Evolutionary conservation across 2,113 vertebrate species (phyloP).

Genomic region (Eurypyga helias): DNA sequence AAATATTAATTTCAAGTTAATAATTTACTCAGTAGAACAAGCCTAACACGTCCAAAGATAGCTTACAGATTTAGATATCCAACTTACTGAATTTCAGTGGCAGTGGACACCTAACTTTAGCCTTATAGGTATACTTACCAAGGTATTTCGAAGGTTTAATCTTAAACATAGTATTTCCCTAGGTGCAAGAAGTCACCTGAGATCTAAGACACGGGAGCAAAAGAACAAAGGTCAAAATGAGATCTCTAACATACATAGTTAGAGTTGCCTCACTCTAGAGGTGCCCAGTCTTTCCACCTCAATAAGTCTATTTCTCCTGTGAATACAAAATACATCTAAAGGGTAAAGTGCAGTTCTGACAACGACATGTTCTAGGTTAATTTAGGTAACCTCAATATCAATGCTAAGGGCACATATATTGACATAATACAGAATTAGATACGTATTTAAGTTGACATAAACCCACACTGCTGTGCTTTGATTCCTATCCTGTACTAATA

Average conservation of each 20-base stretch:
- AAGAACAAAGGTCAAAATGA: background rate
- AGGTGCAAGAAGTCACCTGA: background rate
- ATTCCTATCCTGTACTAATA: background rate
- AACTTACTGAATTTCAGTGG: background rate
- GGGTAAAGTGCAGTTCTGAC: background rate
- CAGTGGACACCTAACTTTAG: background rate
- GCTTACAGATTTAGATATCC: background rate
- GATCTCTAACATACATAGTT: background rate
- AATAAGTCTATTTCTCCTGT: background rate
- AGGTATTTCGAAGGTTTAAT: background rate
- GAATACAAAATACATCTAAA: background rate
- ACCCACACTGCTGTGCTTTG: background rate
- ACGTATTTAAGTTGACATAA: background rate
- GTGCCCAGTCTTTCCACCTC: background rate
- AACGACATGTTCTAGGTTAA: background rate
- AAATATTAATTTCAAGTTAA: background rate
- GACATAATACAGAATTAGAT: background rate
- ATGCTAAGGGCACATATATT: background rate
- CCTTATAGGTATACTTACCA: background rate
- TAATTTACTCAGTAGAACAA: background rate
- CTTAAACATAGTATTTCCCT: background rate
- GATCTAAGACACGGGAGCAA: background rate
- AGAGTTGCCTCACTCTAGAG: background rate
- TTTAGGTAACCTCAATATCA: background rate
- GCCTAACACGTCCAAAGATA: background rate